phyloP scores from a whole-genome alignment of 2,113 vertebrate species.

The Ranitomeya imitator region DNA sequence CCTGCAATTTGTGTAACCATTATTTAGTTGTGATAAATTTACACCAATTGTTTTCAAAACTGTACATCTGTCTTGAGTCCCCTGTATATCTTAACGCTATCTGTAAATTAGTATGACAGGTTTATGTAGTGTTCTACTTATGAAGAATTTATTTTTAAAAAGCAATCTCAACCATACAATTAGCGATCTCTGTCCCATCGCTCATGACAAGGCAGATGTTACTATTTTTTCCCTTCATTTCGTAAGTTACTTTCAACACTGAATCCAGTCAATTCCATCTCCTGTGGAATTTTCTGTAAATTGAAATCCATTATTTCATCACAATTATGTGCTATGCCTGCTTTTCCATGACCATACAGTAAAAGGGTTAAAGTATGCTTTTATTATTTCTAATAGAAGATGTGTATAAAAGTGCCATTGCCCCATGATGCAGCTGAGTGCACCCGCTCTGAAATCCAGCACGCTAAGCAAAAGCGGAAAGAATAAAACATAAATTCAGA shows the following conservation, averaged over 20 bases:
- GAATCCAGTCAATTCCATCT: background rate
- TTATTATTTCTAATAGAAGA: slow-evolving; percentile 1
- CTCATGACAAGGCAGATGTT: background rate
- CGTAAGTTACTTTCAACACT: background rate
- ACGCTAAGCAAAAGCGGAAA: slow-evolving; percentile 44
- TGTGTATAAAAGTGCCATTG: slow-evolving; percentile 19
- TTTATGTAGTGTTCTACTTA: background rate
- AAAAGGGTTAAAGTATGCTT: slow-evolving; percentile 36
- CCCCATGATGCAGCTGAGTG: slow-evolving; percentile 40
- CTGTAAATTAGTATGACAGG: too few relatives aligned
- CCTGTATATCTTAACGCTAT: too few relatives aligned
- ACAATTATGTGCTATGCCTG: slow-evolving; percentile 5
- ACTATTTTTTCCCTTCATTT: background rate
- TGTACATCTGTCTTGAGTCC: too few relatives aligned
- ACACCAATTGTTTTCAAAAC: too few relatives aligned
- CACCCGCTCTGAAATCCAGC: slow-evolving; percentile 33
- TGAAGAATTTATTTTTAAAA: background rate
- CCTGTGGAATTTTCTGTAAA: slow-evolving; percentile 10
- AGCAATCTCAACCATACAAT: background rate
- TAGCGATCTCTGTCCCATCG: background rate
- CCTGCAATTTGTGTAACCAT: too few relatives aligned
- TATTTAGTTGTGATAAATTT: too few relatives aligned
- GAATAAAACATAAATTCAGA: slow-evolving; percentile 42
- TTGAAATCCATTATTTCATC: slow-evolving; percentile 34
- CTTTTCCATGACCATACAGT: background rate